Conservation (phyloP, 1,140 invertebrate genomes). For the Drosophila rhopaloa region DNA sequence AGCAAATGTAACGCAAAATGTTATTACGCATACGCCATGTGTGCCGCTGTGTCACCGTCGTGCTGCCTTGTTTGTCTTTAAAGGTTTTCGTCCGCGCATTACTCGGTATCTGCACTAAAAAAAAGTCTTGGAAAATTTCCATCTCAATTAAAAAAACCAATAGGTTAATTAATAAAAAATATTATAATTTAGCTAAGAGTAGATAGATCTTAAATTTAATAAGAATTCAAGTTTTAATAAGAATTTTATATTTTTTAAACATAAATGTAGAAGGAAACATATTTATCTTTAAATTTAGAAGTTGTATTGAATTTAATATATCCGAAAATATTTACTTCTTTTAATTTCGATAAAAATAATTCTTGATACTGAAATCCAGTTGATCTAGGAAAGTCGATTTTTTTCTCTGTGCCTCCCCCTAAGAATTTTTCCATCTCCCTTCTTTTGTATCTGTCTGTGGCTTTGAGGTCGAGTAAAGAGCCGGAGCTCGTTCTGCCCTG, state of each 20-base stretch:
- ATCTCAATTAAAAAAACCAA: neutral
- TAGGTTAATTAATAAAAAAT: too few species aligned
- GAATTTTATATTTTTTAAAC: too few species aligned
- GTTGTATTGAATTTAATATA: too few species aligned
- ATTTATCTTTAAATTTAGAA: too few species aligned
- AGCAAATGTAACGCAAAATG: constrained; percentile 82
- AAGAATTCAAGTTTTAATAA: too few species aligned
- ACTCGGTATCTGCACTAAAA: neutral
- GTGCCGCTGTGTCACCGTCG: constrained; percentile 34
- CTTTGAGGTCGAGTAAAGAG: constrained; percentile 25
- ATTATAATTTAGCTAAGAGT: too few species aligned
- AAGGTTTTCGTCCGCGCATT: constrained; percentile 42
- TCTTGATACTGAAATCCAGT: too few species aligned
- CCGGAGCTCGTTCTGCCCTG: constrained; percentile 37
- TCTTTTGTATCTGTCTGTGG: constrained; percentile 19
- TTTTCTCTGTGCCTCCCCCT: neutral
- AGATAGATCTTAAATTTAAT: too few species aligned
- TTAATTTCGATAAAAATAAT: too few species aligned
- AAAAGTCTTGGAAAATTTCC: neutral
- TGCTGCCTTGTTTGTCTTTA: constrained; percentile 62
- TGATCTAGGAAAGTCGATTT: neutral
- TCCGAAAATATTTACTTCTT: too few species aligned
- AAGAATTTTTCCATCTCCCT: constrained; percentile 10
- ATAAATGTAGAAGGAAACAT: too few species aligned
- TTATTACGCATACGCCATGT: constrained; percentile 79